Percentiles rank a stretch among this genome's conserved stretches.
Evolutionary conservation across 2,113 vertebrate species (phyloP).

Genomic region (Nansenia antarctica): DNA sequence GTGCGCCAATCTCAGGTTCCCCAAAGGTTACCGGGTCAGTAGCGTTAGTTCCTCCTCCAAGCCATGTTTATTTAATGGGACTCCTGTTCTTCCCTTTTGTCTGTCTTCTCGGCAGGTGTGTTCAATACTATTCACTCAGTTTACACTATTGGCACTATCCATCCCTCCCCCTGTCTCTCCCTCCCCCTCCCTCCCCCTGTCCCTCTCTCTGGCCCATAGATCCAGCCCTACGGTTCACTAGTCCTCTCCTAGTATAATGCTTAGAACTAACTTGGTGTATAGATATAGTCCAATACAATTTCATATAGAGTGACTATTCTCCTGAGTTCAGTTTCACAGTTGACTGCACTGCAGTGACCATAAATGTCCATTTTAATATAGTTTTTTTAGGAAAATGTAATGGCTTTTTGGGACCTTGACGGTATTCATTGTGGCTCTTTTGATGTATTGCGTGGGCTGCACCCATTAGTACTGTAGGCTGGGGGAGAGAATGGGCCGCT

Average conservation of each 20-base stretch:
- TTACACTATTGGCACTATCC: too few species aligned
- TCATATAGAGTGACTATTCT: too few species aligned
- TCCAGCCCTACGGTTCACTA: too few species aligned
- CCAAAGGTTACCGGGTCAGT: slow-evolving; percentile 13
- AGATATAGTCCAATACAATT: too few species aligned
- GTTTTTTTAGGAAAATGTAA: background rate
- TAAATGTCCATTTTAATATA: background rate
- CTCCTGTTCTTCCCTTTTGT: background rate
- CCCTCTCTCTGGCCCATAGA: background rate
- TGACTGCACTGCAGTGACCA: background rate
- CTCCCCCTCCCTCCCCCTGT: slow-evolving; percentile 7
- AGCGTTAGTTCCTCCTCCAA: slow-evolving; percentile 14
- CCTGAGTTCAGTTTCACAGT: background rate
- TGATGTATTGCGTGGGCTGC: background rate
- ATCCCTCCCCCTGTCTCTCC: background rate
- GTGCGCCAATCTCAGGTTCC: slow-evolving; percentile 15
- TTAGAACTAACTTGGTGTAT: too few species aligned
- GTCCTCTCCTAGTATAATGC: too few species aligned
- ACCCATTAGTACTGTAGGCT: background rate
- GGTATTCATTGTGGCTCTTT: background rate
- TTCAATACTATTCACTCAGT: too few species aligned
- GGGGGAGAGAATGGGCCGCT: background rate
- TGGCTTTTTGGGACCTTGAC: background rate
- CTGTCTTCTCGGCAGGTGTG: too few species aligned
- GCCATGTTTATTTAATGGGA: background rate